Evolutionary conservation across 2,113 vertebrate species (phyloP).

Genomic region (Anas platyrhynchos): DNA sequence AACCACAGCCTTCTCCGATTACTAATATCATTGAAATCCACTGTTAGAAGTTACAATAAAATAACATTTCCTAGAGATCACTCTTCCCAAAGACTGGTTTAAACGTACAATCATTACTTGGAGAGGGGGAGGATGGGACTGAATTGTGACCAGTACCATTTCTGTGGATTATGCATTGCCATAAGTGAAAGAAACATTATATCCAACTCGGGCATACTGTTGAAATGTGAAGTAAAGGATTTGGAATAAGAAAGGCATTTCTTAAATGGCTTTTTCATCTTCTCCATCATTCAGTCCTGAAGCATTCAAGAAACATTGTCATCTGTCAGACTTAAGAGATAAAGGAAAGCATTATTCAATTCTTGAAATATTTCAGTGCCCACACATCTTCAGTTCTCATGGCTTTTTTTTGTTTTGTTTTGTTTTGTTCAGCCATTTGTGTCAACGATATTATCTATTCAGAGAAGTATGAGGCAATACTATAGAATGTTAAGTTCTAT

Average conservation of each 20-base stretch:
- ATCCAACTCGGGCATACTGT: not conserved
- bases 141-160: not conserved
- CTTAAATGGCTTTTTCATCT: slow-evolving; percentile 52
- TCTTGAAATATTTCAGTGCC: slow-evolving; percentile 72
- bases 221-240: slow-evolving; percentile 21
- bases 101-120: slow-evolving; percentile 22
- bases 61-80: slow-evolving; percentile 24
- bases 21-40: slow-evolving; percentile 45
- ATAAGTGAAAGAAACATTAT: slow-evolving; percentile 47
- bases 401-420: slow-evolving; percentile 57
- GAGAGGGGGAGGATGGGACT: not conserved
- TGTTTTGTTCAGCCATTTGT: slow-evolving; percentile 60
- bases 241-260: slow-evolving; percentile 36
- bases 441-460: slow-evolving; percentile 64
- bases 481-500: slow-evolving; percentile 48
- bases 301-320: slow-evolving; percentile 31
- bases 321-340: slow-evolving; percentile 60
- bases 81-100: not conserved
- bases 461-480: slow-evolving; percentile 59
- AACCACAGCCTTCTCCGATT: slow-evolving; percentile 47
- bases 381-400: slow-evolving; percentile 72
- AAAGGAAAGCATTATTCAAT: slow-evolving; percentile 59
- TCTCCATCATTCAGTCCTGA: slow-evolving; percentile 35
- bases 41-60: slow-evolving; percentile 42
- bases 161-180: not conserved